phyloP scores from a whole-genome alignment of 92 coral and sea anemone species.

The Diadumene lineata region DNA sequence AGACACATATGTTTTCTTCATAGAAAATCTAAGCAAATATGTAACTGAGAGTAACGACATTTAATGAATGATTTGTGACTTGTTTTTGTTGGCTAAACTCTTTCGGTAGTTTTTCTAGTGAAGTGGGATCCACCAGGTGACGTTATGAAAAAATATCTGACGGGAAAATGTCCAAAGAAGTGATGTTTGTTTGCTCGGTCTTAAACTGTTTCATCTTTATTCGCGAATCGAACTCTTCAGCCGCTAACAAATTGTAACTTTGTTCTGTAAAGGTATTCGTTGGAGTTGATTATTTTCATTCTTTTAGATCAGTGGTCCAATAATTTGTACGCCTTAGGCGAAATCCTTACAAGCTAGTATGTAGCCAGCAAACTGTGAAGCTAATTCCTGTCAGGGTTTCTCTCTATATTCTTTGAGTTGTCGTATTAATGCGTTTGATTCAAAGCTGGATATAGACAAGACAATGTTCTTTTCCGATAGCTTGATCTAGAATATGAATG shows the following conservation, averaged over 20 bases:
- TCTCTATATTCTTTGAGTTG: conserved; percentile 10
- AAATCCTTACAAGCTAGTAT: not conserved
- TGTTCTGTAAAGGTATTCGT: conserved; percentile 25
- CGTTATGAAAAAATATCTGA: not conserved
- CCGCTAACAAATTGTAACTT: not conserved
- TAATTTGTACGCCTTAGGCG: conserved; percentile 18
- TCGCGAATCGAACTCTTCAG: not conserved
- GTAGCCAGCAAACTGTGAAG: not conserved
- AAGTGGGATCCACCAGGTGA: conserved; percentile 3
- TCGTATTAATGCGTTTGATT: conserved; percentile 21
- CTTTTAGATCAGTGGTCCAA: conserved; percentile 8
- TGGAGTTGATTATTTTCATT: conserved; percentile 17
- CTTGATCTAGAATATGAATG: conserved; percentile 22
- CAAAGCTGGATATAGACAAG: conserved; percentile 39
- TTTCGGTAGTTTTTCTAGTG: not conserved
- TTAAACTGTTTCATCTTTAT: not conserved
- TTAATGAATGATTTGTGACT: conserved; percentile 2
- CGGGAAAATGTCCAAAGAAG: not conserved
- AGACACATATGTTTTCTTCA: not conserved
- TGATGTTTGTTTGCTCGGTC: conserved; percentile 10
- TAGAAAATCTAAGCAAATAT: not conserved
- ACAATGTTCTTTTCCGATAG: conserved; percentile 25
- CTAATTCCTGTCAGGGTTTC: not conserved
- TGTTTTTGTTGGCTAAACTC: conserved; percentile 3
- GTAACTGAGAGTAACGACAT: not conserved